Evolutionary conservation across 1,140 invertebrate species (phyloP).

Genomic region (Schlechtendalia chinensis): DNA sequence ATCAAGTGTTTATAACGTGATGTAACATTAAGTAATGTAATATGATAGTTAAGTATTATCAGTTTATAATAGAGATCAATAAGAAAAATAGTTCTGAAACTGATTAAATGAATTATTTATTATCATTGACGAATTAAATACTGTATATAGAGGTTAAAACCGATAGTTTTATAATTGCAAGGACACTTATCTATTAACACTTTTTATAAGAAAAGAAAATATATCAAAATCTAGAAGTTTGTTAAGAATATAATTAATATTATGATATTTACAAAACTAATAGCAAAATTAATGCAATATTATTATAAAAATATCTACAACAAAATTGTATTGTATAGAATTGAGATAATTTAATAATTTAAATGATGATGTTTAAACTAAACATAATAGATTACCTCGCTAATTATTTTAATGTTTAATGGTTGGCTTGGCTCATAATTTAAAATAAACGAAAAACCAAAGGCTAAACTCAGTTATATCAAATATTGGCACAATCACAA

Average conservation of each 20-base stretch:
- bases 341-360: background rate
- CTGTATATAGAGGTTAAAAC: constrained; percentile 24
- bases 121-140: constrained; percentile 8
- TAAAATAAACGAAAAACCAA: constrained; percentile 17
- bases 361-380: background rate
- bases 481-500: constrained; percentile 9
- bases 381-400: background rate
- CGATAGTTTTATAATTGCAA: background rate
- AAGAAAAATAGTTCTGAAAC: background rate
- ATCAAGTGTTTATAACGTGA: constrained; percentile 20
- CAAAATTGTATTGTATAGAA: background rate
- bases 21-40: background rate
- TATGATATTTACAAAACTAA: background rate
- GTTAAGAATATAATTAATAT: background rate
- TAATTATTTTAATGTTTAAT: background rate
- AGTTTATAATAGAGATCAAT: constrained; percentile 17
- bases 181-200: background rate
- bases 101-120: constrained; percentile 7
- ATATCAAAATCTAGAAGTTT: background rate
- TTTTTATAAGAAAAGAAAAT: background rate
- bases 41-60: background rate
- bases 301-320: background rate
- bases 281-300: background rate
- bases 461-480: constrained; percentile 4
- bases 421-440: background rate